These are phyloP conservation scores for Actinemys pallida DNA, from an alignment of 2,113 vertebrate species.

Conservation along the genomic window DNA sequence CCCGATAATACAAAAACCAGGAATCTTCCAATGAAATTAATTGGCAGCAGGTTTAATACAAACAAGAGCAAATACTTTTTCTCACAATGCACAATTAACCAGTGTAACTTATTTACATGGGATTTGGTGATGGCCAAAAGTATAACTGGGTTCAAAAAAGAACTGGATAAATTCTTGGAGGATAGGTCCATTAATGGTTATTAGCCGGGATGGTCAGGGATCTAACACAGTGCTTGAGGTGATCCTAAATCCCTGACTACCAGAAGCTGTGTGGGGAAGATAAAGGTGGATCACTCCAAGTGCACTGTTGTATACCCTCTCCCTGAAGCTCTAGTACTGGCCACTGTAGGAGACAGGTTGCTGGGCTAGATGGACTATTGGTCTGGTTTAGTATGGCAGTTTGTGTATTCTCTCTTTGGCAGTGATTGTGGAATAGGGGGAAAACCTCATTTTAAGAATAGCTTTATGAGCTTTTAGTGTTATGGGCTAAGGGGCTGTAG, in stretches of 20 bases:
- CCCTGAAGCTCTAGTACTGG: neutral
- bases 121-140: neutral
- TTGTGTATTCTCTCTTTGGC: neutral
- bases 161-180: neutral
- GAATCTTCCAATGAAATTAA: neutral
- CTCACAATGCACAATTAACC: neutral
- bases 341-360: neutral
- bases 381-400: neutral
- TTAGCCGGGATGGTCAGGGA: neutral
- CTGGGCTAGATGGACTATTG: neutral
- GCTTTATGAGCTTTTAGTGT: neutral
- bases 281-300: neutral
- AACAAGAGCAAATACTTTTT: neutral
- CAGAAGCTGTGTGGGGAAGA: neutral
- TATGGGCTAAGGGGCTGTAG: rapidly evolving
- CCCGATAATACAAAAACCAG: neutral
- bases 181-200: neutral
- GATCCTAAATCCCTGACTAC: neutral
- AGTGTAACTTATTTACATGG: neutral
- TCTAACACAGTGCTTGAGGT: neutral
- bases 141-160: neutral
- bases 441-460: neutral
- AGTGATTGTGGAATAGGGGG: no score
- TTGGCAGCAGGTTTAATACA: neutral
- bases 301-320: neutral